Evolutionary conservation across 2,888 invertebrate genomes (phyloP).

Genomic region (Mechanitis messenoides): DNA sequence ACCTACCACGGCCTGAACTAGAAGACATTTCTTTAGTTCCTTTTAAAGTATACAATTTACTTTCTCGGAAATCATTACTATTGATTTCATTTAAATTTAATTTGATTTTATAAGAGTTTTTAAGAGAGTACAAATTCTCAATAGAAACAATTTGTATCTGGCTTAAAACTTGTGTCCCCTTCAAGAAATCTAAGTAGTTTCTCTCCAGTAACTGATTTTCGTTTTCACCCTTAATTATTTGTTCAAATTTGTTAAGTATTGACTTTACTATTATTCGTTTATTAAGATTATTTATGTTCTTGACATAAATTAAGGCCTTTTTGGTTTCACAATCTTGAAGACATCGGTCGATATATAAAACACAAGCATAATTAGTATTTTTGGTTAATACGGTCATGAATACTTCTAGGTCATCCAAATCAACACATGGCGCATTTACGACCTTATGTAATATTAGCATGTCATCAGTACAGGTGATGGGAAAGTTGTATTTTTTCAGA

Average conservation of each 20-base stretch:
- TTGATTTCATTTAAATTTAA: constrained; percentile 52
- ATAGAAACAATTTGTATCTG: constrained; percentile 47
- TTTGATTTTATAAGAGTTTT: constrained; percentile 54
- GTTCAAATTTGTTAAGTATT: constrained; percentile 59
- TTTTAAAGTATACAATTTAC: constrained; percentile 42
- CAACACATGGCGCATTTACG: constrained; percentile 45
- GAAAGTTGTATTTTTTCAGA: constrained; percentile 68
- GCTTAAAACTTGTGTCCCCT: constrained; percentile 52
- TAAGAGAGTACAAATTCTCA: constrained; percentile 61
- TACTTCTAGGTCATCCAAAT: constrained; percentile 57
- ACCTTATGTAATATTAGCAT: constrained; percentile 60
- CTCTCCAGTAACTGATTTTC: constrained; percentile 48
- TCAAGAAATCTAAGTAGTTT: constrained; percentile 69
- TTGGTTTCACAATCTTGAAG: constrained; percentile 58
- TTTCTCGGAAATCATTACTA: constrained; percentile 43
- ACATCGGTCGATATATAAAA: constrained; percentile 60
- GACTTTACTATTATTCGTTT: constrained; percentile 53
- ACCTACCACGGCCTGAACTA: constrained; percentile 47
- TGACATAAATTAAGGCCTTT: constrained; percentile 56
- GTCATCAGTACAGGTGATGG: constrained; percentile 59
- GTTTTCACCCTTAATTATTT: constrained; percentile 47
- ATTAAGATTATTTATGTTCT: constrained; percentile 44
- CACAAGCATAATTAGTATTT: constrained; percentile 51
- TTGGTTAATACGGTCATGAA: constrained; percentile 52
- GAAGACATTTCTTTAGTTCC: constrained; percentile 36